Conservation (phyloP, 2,797 vertebrate species). For the Holocentrus rufus region DNA sequence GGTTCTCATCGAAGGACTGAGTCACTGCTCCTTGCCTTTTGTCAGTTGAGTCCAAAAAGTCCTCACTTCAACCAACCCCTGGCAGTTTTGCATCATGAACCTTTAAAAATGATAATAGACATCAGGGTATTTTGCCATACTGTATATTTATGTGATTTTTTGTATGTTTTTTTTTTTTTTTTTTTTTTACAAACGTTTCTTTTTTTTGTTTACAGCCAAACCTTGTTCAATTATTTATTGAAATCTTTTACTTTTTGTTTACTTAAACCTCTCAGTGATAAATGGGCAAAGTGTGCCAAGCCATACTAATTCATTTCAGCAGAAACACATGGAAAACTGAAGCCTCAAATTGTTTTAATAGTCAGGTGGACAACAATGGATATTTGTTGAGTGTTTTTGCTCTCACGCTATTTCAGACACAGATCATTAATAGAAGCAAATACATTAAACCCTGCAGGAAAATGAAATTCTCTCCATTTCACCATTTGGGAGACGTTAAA, state of each 20-base stretch:
- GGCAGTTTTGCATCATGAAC: too few species aligned
- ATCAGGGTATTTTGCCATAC: constrained; percentile 13
- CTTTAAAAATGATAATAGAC: background rate
- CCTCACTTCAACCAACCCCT: too few species aligned
- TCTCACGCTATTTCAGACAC: background rate
- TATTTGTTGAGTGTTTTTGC: background rate
- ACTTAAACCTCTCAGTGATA: constrained; percentile 12
- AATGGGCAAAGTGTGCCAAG: background rate
- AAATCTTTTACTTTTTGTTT: constrained; percentile 16
- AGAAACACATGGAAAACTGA: background rate
- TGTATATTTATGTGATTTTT: background rate
- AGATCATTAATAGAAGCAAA: constrained; percentile 9
- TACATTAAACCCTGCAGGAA: constrained; percentile 7
- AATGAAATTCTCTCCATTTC: background rate
- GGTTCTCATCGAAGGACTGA: too few species aligned
- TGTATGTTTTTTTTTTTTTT: background rate
- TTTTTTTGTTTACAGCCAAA: constrained; percentile 1
- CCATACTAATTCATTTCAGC: constrained; percentile 1
- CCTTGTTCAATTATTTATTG: constrained; percentile 13
- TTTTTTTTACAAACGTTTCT: constrained; percentile 36
- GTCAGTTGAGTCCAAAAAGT: too few species aligned
- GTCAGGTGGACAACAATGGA: background rate
- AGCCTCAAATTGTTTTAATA: constrained; percentile 4
- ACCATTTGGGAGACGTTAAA: background rate
- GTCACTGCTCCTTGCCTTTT: too few species aligned